These are phyloP conservation scores for Rotaria magnacalcarata DNA, from an alignment of 2,888 invertebrate genomes.

Conservation along the genomic window DNA sequence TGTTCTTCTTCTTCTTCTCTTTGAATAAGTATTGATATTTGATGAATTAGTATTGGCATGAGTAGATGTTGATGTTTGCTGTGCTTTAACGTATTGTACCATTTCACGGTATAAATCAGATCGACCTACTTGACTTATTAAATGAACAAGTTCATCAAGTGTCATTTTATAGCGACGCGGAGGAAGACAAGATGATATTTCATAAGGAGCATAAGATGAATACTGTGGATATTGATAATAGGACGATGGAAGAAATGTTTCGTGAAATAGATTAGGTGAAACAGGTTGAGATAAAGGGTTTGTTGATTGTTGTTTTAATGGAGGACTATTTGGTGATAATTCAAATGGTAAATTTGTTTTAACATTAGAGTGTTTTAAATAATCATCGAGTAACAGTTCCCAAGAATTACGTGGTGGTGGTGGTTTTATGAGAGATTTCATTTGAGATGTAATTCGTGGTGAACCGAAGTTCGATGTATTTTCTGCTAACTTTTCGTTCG, in stretches of 20 bases:
- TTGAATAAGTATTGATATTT: neutral
- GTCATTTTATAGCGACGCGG: neutral
- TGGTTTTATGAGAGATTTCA: neutral
- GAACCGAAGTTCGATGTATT: neutral
- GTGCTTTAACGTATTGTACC: neutral
- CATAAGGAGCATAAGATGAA: neutral
- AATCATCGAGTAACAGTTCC: neutral
- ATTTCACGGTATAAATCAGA: conserved; percentile 17
- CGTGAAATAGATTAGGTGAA: neutral
- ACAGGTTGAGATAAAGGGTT: neutral
- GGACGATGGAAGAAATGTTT: neutral
- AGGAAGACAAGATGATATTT: neutral
- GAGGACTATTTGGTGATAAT: neutral
- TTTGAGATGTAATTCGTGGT: neutral
- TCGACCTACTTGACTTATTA: conserved; percentile 16
- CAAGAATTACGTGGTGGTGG: neutral
- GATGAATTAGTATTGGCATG: neutral
- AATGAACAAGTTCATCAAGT: neutral
- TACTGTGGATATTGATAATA: neutral
- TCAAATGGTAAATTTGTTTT: neutral
- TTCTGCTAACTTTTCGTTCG: neutral
- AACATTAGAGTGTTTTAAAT: neutral
- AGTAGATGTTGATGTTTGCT: neutral
- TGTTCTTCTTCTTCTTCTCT: neutral
- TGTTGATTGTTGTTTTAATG: neutral